A percentile compares a stretch with the other conserved stretches of the same genome.
Conservation (phyloP, 1,140 invertebrate genomes). For the Littorina saxatilis region DNA sequence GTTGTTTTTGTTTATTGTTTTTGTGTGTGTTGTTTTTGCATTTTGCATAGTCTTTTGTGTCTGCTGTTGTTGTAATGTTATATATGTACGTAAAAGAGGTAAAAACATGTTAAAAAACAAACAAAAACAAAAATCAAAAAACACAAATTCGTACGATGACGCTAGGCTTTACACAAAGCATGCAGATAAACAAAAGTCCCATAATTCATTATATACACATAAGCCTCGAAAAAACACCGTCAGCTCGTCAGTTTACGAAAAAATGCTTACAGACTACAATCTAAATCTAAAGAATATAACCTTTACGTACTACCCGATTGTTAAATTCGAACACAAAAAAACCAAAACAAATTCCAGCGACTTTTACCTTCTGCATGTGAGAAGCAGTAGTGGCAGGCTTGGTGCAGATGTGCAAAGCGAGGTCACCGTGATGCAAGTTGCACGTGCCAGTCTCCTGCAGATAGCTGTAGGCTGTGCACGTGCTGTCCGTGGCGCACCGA, state of each 20-base stretch:
- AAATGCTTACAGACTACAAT: not conserved
- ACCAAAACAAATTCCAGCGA: not conserved
- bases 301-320: not conserved
- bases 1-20: too few species aligned
- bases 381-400: not conserved
- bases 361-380: slow-evolving; percentile 1
- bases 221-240: not conserved
- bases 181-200: too few species aligned
- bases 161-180: too few species aligned
- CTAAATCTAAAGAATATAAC: not conserved
- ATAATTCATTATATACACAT: not conserved
- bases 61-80: too few species aligned
- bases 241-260: not conserved
- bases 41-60: too few species aligned
- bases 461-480: not conserved
- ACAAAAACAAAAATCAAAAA: too few species aligned
- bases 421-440: slow-evolving; percentile 4
- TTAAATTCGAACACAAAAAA: not conserved
- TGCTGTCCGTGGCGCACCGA: not conserved
- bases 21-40: too few species aligned
- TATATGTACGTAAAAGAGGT: too few species aligned
- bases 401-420: not conserved
- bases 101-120: too few species aligned
- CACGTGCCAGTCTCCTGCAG: not conserved
- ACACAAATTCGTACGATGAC: too few species aligned